These are phyloP conservation scores for Dissostichus mawsoni DNA, from an alignment of 2,113 vertebrate genomes.

Conservation along the genomic window DNA sequence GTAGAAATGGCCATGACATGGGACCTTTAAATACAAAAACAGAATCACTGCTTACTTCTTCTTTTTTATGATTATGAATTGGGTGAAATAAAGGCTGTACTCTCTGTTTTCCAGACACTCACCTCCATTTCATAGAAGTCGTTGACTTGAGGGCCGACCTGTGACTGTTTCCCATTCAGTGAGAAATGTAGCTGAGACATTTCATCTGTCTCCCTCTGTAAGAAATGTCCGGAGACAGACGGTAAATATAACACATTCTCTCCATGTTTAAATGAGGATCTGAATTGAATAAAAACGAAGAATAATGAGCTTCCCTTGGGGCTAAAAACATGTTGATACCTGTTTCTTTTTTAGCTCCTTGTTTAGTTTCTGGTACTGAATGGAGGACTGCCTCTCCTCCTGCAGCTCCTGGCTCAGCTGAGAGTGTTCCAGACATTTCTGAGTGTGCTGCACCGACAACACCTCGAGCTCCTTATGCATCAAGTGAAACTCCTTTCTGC, in stretches of 20 bases:
- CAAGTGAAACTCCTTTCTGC: constrained; percentile 90
- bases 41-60: not conserved
- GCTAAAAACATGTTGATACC: constrained; percentile 73
- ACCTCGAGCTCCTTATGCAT: constrained; percentile 93
- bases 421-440: constrained; percentile 95
- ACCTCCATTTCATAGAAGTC: constrained; percentile 92
- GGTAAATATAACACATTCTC: not conserved
- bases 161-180: constrained; percentile 84
- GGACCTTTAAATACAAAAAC: not conserved
- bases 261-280: not conserved
- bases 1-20: too few relatives aligned
- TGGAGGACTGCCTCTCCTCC: constrained; percentile 88
- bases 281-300: not conserved
- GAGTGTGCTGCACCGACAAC: constrained; percentile 93
- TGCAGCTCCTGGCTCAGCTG: constrained; percentile 91
- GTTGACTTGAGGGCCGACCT: constrained; percentile 84
- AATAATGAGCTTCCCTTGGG: not conserved
- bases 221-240: not conserved
- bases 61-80: not conserved
- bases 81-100: not conserved
- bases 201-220: constrained; percentile 85
- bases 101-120: not conserved
- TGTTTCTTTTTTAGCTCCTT: constrained; percentile 92
- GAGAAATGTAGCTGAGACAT: constrained; percentile 85
- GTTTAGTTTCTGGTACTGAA: constrained; percentile 90